These are phyloP conservation scores for Macrotus californicus DNA, from an alignment of 2,113 vertebrate genomes.

Conservation along the genomic window DNA sequence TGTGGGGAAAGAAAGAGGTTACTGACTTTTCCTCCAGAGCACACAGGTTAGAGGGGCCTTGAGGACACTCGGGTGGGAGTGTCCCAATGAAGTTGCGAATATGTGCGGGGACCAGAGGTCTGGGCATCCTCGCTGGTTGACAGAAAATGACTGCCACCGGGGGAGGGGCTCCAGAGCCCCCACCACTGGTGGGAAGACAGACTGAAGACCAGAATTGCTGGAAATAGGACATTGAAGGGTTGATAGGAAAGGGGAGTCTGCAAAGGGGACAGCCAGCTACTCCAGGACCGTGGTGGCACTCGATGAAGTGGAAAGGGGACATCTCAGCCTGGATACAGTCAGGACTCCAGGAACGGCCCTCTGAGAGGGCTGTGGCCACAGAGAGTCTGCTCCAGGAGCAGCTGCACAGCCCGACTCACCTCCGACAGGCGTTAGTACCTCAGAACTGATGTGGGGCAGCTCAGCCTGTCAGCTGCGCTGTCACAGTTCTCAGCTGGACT, in stretches of 20 bases:
- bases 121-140: background rate
- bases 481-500: background rate
- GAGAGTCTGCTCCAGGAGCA: too few species aligned
- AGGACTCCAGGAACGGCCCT: background rate
- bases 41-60: background rate
- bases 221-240: background rate
- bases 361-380: background rate
- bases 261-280: background rate
- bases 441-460: background rate
- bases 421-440: accelerated
- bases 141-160: accelerated
- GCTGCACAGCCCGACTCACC: accelerated
- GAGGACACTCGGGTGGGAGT: background rate
- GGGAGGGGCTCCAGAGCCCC: background rate
- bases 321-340: background rate
- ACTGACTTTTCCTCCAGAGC: background rate
- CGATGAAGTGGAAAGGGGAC: background rate
- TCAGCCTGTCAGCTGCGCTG: background rate
- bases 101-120: background rate
- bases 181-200: background rate
- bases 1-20: background rate
- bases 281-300: background rate
- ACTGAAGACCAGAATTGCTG: background rate
- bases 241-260: background rate
- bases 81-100: background rate